Conservation (phyloP, 2,888 invertebrate genomes). For the Nephrotoma flavescens region DNA sequence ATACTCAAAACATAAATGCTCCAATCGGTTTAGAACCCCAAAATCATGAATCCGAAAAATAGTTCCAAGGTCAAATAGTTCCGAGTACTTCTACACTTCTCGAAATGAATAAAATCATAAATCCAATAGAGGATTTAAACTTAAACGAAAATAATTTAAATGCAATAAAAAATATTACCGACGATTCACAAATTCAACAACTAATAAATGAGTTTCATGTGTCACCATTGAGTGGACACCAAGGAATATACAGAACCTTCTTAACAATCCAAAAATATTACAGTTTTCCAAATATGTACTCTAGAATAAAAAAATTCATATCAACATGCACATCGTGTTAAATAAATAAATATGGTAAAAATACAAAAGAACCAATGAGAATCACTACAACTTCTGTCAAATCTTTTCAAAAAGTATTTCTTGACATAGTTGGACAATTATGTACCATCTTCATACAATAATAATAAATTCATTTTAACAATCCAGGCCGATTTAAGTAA, state of each 20-base stretch:
- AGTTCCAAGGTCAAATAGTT: no score
- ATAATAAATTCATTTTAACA: not conserved
- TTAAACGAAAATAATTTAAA: not conserved
- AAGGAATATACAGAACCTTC: not conserved
- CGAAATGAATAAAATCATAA: no score
- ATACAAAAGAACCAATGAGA: not conserved
- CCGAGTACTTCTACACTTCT: no score
- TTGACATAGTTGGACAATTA: not conserved
- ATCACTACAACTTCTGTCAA: no score
- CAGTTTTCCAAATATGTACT: not conserved
- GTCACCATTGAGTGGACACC: not conserved
- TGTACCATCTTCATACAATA: not conserved
- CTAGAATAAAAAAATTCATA: not conserved
- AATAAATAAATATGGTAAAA: not conserved
- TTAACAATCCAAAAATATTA: not conserved
- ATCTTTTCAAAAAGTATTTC: no score
- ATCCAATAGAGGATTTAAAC: no score
- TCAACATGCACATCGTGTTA: not conserved
- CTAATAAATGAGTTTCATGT: not conserved
- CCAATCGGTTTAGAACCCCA: no score
- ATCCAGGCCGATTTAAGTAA: not conserved
- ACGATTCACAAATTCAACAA: not conserved
- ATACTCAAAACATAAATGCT: no score
- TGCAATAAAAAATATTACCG: not conserved
- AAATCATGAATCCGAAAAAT: no score